Base-by-base conservation (phyloP, 1,140 invertebrate genomes). In the Heliconius hermathena region DNA sequence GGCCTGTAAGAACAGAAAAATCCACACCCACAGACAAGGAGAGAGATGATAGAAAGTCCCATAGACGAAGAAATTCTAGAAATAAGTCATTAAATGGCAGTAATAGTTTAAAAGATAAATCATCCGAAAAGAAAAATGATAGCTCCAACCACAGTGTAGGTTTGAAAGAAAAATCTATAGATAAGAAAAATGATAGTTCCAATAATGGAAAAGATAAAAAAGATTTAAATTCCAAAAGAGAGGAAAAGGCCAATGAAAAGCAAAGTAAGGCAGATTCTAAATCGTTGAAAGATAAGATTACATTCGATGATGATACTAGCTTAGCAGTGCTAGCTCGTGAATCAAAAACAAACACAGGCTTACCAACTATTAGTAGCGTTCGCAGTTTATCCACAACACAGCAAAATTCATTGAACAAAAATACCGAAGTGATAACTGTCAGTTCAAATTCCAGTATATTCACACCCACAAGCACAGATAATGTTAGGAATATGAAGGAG, bases 351-450 rank as follows among this genome's bases (percentile, higher is more conserved):
- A n/a, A 73, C 8, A 71, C 81, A 0, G 84, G 87, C 0, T 82
- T 94, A 46, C 92, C 92, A 8, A 94, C 91, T 0, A 94, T 94
- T 29, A 93, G 84, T 52, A 87, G 86, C 66, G 90, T 92, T 8
- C 72, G 87, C 9, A 91, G 91, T 77, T 81, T 93, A 2, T 90
- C 91, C 1, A 88, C 86, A 8, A 66, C 81, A 38, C 74, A 84
- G 22, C 76, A 86, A 60, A 80, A 60, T 46, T 76, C 78, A 0
- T 38, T 77, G 76, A 29, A 74, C 75, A 1, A 76, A 82, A 84
- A 83, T 29, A 78, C 83, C 3, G 87, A 91, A 76, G 75, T 88
- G 8, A 29, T 66, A 66, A 87, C 85, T 3, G 81, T 88, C 8
- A 84, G 76, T 73, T 79, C 85, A 0, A 80, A 88, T 54, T 88